Percentiles rank a stretch among this genome's conserved stretches.
Conservation (phyloP, 2,113 vertebrate species). For the Oryzias javanicus region DNA sequence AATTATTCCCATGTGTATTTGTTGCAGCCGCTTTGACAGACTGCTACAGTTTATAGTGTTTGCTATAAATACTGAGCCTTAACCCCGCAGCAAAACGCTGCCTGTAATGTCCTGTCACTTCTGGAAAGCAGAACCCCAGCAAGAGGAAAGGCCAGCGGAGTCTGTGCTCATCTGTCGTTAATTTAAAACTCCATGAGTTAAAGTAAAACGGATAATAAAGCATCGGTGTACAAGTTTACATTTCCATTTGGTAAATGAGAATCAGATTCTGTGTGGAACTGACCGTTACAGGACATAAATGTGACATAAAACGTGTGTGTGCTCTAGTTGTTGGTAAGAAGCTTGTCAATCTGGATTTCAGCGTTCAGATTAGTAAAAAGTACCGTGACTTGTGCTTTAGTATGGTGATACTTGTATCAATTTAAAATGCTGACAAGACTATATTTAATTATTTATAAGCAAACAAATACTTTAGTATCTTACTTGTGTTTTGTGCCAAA, state of each 20-base stretch:
- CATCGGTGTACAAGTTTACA: background rate
- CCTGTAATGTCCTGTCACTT: conserved; percentile 34
- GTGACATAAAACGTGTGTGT: background rate
- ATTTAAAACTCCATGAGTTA: conserved; percentile 17
- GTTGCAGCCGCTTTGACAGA: conserved; percentile 9
- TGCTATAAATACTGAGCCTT: conserved; percentile 45
- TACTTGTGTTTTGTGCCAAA: too few relatives aligned
- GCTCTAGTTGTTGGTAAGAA: background rate
- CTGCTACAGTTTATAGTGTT: conserved; percentile 24
- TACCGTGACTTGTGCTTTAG: background rate
- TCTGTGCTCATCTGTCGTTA: conserved; percentile 4
- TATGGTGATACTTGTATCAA: too few relatives aligned
- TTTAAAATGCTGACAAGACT: too few relatives aligned
- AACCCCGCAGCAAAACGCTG: conserved; percentile 18
- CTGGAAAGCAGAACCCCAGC: conserved; percentile 23
- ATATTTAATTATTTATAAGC: too few relatives aligned
- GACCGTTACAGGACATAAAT: background rate
- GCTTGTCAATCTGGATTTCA: background rate
- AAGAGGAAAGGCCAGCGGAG: background rate
- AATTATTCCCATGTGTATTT: conserved; percentile 10
- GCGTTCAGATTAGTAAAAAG: background rate
- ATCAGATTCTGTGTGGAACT: background rate
- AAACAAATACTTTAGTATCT: too few relatives aligned
- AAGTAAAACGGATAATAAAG: conserved; percentile 6
- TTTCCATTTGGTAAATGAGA: background rate